Evolutionary conservation across 2,797 vertebrate species (phyloP).

Genomic region (Mergus octosetaceus): DNA sequence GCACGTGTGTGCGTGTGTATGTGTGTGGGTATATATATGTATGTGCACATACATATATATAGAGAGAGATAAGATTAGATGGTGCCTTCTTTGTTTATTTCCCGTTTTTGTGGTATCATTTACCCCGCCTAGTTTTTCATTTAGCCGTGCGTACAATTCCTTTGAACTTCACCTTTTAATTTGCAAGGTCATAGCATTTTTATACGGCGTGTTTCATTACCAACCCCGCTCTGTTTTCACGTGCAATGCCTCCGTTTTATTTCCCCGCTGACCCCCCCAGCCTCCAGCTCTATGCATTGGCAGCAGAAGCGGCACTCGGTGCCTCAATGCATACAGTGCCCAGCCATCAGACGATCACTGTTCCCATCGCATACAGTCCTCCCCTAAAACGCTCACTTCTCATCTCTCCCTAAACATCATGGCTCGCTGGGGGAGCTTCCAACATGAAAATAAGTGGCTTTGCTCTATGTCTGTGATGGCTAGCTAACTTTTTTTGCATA

Average conservation of each 20-base stretch:
- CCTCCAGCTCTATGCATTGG: slow-evolving; percentile 72
- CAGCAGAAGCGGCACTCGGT: slow-evolving; percentile 29
- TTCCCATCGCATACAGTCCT: slow-evolving; percentile 53
- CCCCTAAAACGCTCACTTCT: slow-evolving; percentile 62
- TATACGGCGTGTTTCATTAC: slow-evolving; percentile 49
- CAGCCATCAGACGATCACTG: slow-evolving; percentile 49
- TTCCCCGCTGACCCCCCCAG: slow-evolving; percentile 38
- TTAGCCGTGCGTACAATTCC: slow-evolving; percentile 64
- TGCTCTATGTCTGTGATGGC: slow-evolving; percentile 79
- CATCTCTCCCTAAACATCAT: slow-evolving; percentile 69
- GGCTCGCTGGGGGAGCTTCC: slow-evolving; percentile 67
- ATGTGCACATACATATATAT: not conserved
- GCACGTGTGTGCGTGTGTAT: slow-evolving; percentile 47
- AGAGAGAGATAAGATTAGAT: slow-evolving; percentile 5
- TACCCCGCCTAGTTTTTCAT: slow-evolving; percentile 66
- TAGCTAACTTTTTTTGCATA: slow-evolving; percentile 38
- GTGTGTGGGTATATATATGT: slow-evolving; percentile 36
- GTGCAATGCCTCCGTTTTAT: slow-evolving; percentile 55
- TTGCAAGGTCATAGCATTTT: slow-evolving; percentile 70
- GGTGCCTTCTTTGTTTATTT: slow-evolving; percentile 75
- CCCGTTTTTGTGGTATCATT: slow-evolving; percentile 60
- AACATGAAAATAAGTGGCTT: slow-evolving; percentile 77
- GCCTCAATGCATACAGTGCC: slow-evolving; percentile 70
- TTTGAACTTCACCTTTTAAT: slow-evolving; percentile 69
- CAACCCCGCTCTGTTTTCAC: slow-evolving; percentile 41